Percentiles rank a stretch among this genome's conserved stretches.
Conservation (phyloP, 2,797 vertebrate genomes). For the Anas bernieri region DNA sequence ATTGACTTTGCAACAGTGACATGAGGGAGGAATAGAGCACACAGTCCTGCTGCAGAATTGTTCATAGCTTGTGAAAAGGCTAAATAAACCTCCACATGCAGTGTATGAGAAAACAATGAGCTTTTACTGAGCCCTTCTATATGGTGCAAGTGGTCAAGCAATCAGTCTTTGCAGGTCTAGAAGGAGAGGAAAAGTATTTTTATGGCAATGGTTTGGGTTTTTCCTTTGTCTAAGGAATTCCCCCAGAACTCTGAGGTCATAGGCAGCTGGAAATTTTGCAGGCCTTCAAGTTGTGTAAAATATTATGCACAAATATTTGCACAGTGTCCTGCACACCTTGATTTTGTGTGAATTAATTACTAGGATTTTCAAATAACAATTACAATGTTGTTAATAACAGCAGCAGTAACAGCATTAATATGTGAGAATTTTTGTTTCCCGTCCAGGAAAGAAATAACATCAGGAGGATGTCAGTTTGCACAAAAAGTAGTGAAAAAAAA, state of each 20-base stretch:
- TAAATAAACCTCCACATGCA: background rate
- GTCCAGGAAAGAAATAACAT: background rate
- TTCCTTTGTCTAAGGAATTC: background rate
- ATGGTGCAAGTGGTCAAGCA: background rate
- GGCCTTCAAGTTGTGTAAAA: background rate
- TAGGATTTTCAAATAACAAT: background rate
- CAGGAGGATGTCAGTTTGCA: background rate
- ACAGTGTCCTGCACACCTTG: background rate
- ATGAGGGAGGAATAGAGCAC: background rate
- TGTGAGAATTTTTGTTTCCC: background rate
- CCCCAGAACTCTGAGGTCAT: background rate
- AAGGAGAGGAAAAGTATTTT: background rate
- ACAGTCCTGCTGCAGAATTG: background rate
- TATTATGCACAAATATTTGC: background rate
- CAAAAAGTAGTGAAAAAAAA: background rate
- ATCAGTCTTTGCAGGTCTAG: background rate
- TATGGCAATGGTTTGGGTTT: background rate
- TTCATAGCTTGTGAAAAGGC: background rate
- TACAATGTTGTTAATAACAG: background rate
- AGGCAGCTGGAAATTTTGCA: background rate
- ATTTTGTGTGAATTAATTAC: background rate
- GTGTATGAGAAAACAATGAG: background rate
- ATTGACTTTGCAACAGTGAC: background rate
- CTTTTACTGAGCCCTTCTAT: background rate
- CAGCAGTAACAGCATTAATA: background rate